Evolutionary conservation across 2,888 invertebrate species (phyloP), one percentile per base, ranked within the genome.

Genomic region (Chirona hameri): DNA sequence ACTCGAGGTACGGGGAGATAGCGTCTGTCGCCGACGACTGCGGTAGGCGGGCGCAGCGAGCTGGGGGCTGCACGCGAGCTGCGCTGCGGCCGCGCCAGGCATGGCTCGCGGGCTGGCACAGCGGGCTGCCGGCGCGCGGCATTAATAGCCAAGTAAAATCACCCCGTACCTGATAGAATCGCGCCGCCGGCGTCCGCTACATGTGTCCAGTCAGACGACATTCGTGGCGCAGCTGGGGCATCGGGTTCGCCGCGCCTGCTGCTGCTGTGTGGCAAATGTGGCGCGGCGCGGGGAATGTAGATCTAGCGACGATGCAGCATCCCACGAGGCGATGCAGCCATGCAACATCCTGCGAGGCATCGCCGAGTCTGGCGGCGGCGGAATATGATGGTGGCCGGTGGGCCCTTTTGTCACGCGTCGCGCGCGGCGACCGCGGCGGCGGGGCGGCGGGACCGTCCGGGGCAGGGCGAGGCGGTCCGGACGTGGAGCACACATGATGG

Each of bases 71-170:
- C 31, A 31, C 27, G 27, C 10, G 39, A 39, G 39, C 72, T 29
- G 18, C 31, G 27, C 5, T 7, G 14, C 29, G 12, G 18, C 18
- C 31, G 72, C 4, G 18, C 72, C 15, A 29, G 72, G 29, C 29
- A 14, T 29, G 1, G 31, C 27, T 31, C 5, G 72, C 27, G 27
- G 12, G 4, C 65, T 12, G 65, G 27, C 65, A 27, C 65, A 9
- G 72, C 27, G 31, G 31, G n/a, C n/a, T 72, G 72, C 18, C 72
- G 14, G 5, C 52, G 15, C 18, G 72, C 72, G 72, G 72, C 72
- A 31, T 72, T 72, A 72, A 72, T 31, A 29, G 31, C 72, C 72
- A 72, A 72, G 31, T 72, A 72, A 72, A 72, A 72, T 72, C 72
- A 72, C 72, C 72, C 29, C 72, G 31, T 18, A 14, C 18, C 27